These are phyloP conservation scores for Alcedo atthis DNA, from an alignment of 2,797 vertebrate species.

Conservation along the genomic window DNA sequence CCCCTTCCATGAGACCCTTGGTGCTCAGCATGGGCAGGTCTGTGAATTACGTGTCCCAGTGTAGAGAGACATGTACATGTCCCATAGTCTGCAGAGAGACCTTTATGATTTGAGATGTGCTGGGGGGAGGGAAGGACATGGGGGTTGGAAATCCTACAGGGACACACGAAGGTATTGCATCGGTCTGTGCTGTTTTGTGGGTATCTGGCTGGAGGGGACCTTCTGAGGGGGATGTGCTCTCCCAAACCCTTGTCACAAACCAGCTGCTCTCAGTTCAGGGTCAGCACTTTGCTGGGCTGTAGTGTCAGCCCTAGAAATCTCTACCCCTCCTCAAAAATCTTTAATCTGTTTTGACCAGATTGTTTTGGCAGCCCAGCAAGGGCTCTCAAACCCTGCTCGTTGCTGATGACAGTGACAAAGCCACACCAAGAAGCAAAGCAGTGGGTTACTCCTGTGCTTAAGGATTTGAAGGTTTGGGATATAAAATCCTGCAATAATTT, in stretches of 20 bases:
- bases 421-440: background rate
- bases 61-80: too few relatives aligned
- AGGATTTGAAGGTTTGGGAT: background rate
- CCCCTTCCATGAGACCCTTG: background rate
- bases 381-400: rapidly evolving
- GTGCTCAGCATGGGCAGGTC: background rate
- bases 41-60: background rate
- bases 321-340: background rate
- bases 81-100: background rate
- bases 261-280: background rate
- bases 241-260: background rate
- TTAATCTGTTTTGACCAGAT: background rate
- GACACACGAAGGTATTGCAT: rapidly evolving
- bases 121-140: rapidly evolving
- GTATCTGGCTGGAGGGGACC: background rate
- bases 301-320: background rate
- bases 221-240: background rate
- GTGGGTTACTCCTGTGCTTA: background rate
- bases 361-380: background rate
- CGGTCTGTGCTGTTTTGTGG: background rate
- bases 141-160: background rate
- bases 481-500: background rate
- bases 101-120: background rate
- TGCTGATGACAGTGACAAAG: background rate
- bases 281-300: background rate